Evolutionary conservation across 2,888 invertebrate genomes (phyloP), one percentile per base, ranked within the genome.

Genomic region (Andrena bucephala): DNA sequence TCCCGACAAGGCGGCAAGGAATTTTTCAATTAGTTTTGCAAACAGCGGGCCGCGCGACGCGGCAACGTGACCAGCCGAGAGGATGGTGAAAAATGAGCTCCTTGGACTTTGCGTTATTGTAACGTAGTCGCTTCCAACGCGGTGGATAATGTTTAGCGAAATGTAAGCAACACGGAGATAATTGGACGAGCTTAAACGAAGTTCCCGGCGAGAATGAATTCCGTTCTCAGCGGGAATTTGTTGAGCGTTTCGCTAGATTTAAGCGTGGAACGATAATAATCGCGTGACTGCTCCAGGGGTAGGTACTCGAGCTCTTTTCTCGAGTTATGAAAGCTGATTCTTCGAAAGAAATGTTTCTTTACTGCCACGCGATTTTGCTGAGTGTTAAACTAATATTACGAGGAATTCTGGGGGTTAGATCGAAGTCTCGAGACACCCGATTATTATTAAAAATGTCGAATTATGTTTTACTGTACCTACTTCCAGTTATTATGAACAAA

Each of bases 1-100:
- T 73, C 73, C 77, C 70, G 77, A 83, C 85, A 62, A 71, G 83
- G 74, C 48, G 76, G 81, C 57, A 76, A 88, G 81, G 87, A 88
- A 88, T 88, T 88, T 88, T 88, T 88, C 88, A 86, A 88, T 88
- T 88, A 88, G 83, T 86, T 85, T 85, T 72, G 77, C 82, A 76
- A 83, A 81, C 81, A 69, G 59, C 68, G 66, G 8, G n/a, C 52
- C 27, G 20, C 31, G 0, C 66, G n/a, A 68, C 59, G 42, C n/a
- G 24, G 50, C 63, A 81, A 71, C 82, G 82, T 80, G 81, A 72
- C 82, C 81, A 52, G 48, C 52, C 68, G 42, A 67, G 54, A 50
- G 77, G 65, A 82, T 81, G 59, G 77, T 83, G 81, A 83, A 81
- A 83, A 83, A 83, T 81, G 83, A 73, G 65, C 72, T 81, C 60